Evolutionary conservation across 1,140 invertebrate species (phyloP).

Genomic region (Camponotus pennsylvanicus): DNA sequence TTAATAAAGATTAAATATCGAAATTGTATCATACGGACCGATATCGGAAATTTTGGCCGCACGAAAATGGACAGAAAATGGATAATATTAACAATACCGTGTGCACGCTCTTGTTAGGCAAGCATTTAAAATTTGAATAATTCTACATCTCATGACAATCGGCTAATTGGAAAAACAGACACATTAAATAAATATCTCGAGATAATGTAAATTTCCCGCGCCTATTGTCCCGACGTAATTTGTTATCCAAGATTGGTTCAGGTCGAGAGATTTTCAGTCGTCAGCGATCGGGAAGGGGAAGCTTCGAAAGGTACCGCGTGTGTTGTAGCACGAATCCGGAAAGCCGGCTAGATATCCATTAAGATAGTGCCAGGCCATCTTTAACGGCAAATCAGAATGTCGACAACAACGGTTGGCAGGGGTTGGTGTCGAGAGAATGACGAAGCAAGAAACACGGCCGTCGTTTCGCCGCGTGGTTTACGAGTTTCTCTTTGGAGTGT

Average conservation of each 20-base stretch:
- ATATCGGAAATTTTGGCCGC: constrained; percentile 59
- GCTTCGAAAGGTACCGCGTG: constrained; percentile 11
- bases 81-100: constrained; percentile 42
- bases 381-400: constrained; percentile 77
- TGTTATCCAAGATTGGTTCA: constrained; percentile 9
- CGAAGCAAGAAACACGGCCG: constrained; percentile 71
- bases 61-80: constrained; percentile 51
- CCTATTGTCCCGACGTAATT: constrained; percentile 2
- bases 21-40: constrained; percentile 46
- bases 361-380: constrained; percentile 74
- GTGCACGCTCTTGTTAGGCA: not conserved
- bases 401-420: constrained; percentile 59
- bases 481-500: constrained; percentile 63
- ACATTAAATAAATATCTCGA: not conserved
- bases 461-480: constrained; percentile 73
- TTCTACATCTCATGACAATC: not conserved
- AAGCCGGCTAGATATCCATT: constrained; percentile 74
- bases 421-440: constrained; percentile 55
- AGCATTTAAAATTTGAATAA: constrained; percentile 41
- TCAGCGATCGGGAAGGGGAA: constrained; percentile 15
- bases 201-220: constrained; percentile 13
- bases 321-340: constrained; percentile 26
- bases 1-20: constrained; percentile 52
- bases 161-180: not conserved
- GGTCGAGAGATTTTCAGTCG: constrained; percentile 25